Conservation (phyloP, 2,113 vertebrate genomes). For the Porphyrio hochstetteri region DNA sequence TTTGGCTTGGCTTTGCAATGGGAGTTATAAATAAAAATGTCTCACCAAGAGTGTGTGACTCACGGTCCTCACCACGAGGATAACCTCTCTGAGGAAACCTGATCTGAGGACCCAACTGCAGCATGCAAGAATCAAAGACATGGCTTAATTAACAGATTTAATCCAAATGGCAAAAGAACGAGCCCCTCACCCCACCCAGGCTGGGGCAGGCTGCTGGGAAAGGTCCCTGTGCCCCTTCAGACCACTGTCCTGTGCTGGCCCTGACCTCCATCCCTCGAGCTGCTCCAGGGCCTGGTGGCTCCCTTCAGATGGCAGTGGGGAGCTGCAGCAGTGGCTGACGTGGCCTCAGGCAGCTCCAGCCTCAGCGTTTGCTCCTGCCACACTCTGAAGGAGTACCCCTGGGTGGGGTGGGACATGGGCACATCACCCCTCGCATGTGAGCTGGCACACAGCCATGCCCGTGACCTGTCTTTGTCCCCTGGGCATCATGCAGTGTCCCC, state of each 20-base stretch:
- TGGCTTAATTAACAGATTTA: not conserved
- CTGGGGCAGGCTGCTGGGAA: not conserved
- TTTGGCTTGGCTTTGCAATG: conserved; percentile 9
- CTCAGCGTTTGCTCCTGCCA: conserved; percentile 13
- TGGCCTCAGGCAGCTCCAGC: not conserved
- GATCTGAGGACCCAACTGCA: not conserved
- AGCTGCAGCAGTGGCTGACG: conserved; percentile 11
- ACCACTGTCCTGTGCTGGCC: not conserved
- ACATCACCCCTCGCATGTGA: not conserved
- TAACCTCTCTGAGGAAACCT: conserved; percentile 47
- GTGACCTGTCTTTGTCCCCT: too few relatives aligned
- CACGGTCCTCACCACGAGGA: conserved; percentile 38
- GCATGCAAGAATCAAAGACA: not conserved
- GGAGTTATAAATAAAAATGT: conserved; percentile 65
- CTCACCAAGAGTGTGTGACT: conserved; percentile 47
- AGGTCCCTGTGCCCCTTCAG: not conserved
- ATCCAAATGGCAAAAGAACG: not conserved
- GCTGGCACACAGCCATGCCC: not conserved
- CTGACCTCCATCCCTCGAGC: not conserved
- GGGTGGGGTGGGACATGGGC: rapidly evolving
- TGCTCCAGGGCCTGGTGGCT: not conserved
- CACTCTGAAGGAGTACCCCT: not conserved
- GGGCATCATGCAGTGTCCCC: not conserved
- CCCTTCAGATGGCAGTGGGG: not conserved
- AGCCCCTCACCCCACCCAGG: not conserved